Evolutionary conservation across 2,113 vertebrate genomes (phyloP), one percentile per base, ranked within the genome.

Genomic region (Eurypyga helias): DNA sequence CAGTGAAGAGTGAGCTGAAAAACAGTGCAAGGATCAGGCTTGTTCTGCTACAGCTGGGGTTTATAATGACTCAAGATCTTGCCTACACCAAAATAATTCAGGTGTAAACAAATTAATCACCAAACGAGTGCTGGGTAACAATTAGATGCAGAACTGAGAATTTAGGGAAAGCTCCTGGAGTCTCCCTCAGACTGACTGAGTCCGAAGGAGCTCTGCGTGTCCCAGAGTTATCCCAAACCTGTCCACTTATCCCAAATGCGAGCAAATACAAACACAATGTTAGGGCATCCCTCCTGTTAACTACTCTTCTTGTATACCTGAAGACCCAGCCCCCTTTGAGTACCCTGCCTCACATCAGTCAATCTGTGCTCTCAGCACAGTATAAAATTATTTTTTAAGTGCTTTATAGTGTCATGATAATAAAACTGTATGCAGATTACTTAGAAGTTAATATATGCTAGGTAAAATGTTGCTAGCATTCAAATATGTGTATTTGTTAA

Each of bases 161-260:
- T 69, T 48, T 45, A 80, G 25, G 33, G 25, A 31, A 66, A 72
- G 12, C 4, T 77, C 38, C 36, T 49, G 14, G 26, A 17, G 12
- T 43, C 9, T 66, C 17, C 23, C 13, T 93, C n/a, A 31, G 79
- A 16, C 8, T 3, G 15, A 21, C 3, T 23, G 24, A 83, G 29
- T 16, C n/a, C 1, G 1, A 43, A 61, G 45, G 33, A 90, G 7
- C 6, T 28, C 46, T 71, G 19, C 17, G 2, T 14, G 4, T 34
- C 24, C 24, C 1, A 2, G 36, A 7, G 7, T 62, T 41, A 45
- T 7, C 14, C 28, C 73, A 78, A 43, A 38, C 7, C 9, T 73
- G 8, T 19, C 24, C 31, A 10, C 21, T 33, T 13, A 2, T 34
- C 23, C 41, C 19, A 65, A 29, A 43, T 1, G 1, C 1, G 17